phyloP scores from a whole-genome alignment of 2,797 vertebrate species.

The Manis pentadactyla region DNA sequence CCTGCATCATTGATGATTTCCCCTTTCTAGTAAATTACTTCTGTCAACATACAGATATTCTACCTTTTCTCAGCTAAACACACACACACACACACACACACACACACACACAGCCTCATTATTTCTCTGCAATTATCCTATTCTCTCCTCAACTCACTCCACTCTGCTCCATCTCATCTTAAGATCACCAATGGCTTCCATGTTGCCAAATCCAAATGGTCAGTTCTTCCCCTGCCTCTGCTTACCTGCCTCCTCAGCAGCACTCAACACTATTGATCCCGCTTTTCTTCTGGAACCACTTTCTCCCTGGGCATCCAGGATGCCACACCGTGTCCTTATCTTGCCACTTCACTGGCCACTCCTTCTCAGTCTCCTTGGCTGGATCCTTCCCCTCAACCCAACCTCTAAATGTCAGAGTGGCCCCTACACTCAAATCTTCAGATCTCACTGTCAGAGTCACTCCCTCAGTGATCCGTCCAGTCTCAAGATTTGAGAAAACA shows the following conservation, averaged over 20 bases:
- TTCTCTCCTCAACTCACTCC: background rate
- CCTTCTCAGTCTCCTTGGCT: background rate
- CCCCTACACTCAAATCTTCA: background rate
- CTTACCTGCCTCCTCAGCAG: background rate
- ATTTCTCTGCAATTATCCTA: background rate
- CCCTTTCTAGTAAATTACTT: constrained; percentile 52
- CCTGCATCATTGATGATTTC: background rate
- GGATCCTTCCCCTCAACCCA: background rate
- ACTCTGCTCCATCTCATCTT: background rate
- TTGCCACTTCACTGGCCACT: background rate
- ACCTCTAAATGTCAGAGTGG: background rate
- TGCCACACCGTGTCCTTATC: background rate
- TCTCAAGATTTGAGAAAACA: background rate
- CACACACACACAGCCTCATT: background rate
- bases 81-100: background rate
- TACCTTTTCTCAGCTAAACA: background rate
- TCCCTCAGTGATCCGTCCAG: background rate
- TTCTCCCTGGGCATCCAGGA: background rate
- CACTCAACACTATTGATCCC: background rate
- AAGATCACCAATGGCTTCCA: background rate
- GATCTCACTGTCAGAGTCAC: background rate
- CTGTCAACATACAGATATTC: background rate
- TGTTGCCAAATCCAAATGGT: background rate
- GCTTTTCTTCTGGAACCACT: background rate
- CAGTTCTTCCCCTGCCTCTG: background rate